Base-by-base conservation (phyloP, 2,113 vertebrate species). In the Sclerurus mexicanus region DNA sequence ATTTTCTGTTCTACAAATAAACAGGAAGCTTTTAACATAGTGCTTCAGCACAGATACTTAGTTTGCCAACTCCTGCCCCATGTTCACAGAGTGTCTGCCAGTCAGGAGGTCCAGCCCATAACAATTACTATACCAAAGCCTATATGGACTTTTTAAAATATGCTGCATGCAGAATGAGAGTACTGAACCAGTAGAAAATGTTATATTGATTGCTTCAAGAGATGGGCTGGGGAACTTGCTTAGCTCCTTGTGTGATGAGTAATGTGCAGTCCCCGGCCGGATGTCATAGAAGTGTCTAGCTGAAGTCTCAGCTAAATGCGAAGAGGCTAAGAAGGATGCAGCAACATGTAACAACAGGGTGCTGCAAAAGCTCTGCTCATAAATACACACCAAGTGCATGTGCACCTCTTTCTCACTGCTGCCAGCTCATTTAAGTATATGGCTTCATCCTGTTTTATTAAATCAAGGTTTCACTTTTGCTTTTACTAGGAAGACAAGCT, bases 121-220 rank as follows among this genome's bases (percentile, higher is more conserved):
- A 55, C 47, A 55, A 52, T 33, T 62, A 69, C 52, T 47, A 44
- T 31, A 37, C 20, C 5, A 7, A 87, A 91, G 14, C 13, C 40
- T 21, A 1, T 31, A 60, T 8, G 35, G n/a, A 69, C 35, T 46
- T 47, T 75, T 37, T 2, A 16, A 89, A 68, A 85, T 27, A 23
- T 1, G 2, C 44, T 77, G 27, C 12, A 1, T 68, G 44, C 13
- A 67, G 52, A 95, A 80, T 10, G 68, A 87, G 30, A 27, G 25
- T 39, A 40, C 4, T 44, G 44, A n/a, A 63, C 25, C 49, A 67
- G 53, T 19, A 69, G 9, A 84, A 94, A 89, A 46, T 27, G 15
- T n/a, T 85, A 7, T 4, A 25, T 53, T 6, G 0, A 25, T 53
- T 6, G 0, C 66, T 91, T 73, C 0, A 0, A 76, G 25, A 71